Percentiles rank a stretch among this genome's conserved stretches.
Evolutionary conservation across 2,888 invertebrate genomes (phyloP).

Genomic region (Dynastes maya): DNA sequence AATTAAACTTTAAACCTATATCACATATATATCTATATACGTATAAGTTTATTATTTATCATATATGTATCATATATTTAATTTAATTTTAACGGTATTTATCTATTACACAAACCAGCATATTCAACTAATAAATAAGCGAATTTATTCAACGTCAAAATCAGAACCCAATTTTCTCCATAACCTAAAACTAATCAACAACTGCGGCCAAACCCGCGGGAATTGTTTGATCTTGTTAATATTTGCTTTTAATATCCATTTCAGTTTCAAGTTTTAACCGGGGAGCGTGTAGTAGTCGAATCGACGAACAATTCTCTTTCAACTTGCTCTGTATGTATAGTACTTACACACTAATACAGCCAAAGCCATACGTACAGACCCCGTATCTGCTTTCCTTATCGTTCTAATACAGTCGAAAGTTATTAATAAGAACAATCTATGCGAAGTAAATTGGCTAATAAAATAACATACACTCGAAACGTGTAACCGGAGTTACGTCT

Average conservation of each 20-base stretch:
- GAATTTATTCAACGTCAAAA: slow-evolving; percentile 20
- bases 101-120: neutral
- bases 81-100: neutral
- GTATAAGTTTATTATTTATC: neutral
- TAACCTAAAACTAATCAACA: slow-evolving; percentile 35
- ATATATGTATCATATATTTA: neutral
- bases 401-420: slow-evolving; percentile 9
- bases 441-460: slow-evolving; percentile 23
- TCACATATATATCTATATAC: neutral
- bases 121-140: neutral
- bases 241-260: slow-evolving; percentile 42
- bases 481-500: neutral
- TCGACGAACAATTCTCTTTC: slow-evolving; percentile 16
- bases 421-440: slow-evolving; percentile 22
- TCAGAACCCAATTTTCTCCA: slow-evolving; percentile 1
- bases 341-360: neutral
- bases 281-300: neutral
- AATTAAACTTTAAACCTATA: slow-evolving; percentile 6
- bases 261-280: slow-evolving; percentile 29
- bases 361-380: neutral
- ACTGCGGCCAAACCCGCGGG: slow-evolving; percentile 19
- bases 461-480: slow-evolving; percentile 10
- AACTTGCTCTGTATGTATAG: neutral
- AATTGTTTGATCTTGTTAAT: slow-evolving; percentile 38
- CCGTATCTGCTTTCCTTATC: slow-evolving; percentile 2